Evolutionary conservation across 2,113 vertebrate genomes (phyloP).

Genomic region (Macrotus californicus): DNA sequence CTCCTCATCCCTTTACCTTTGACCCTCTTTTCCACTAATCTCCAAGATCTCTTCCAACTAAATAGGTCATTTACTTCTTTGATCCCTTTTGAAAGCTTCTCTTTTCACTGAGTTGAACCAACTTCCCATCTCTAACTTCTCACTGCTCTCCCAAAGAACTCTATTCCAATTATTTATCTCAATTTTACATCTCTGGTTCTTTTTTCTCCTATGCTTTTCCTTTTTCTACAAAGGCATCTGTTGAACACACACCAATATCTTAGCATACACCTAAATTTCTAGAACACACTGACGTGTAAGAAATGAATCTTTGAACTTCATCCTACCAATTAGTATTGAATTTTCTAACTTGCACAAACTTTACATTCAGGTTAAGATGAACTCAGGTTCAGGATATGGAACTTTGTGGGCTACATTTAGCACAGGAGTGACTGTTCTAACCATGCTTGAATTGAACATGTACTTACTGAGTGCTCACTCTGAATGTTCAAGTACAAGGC

Average conservation of each 20-base stretch:
- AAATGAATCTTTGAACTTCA: not conserved
- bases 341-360: conserved; percentile 3
- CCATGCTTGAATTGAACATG: not conserved
- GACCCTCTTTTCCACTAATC: not conserved
- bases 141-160: not conserved
- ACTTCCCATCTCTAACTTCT: not conserved
- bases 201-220: not conserved
- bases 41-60: not conserved
- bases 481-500: not conserved
- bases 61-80: not conserved
- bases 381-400: not conserved
- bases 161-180: not conserved
- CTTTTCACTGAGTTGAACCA: not conserved
- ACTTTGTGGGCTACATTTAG: not conserved
- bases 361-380: not conserved
- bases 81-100: not conserved
- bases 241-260: not conserved
- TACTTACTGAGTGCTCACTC: not conserved
- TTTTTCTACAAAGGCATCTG: not conserved
- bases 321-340: not conserved
- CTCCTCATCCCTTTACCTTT: not conserved
- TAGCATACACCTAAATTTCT: not conserved
- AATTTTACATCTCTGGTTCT: not conserved
- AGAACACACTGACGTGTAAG: not conserved
- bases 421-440: not conserved